phyloP scores from a whole-genome alignment of 2,888 invertebrate genomes.

The Phortica magna region DNA sequence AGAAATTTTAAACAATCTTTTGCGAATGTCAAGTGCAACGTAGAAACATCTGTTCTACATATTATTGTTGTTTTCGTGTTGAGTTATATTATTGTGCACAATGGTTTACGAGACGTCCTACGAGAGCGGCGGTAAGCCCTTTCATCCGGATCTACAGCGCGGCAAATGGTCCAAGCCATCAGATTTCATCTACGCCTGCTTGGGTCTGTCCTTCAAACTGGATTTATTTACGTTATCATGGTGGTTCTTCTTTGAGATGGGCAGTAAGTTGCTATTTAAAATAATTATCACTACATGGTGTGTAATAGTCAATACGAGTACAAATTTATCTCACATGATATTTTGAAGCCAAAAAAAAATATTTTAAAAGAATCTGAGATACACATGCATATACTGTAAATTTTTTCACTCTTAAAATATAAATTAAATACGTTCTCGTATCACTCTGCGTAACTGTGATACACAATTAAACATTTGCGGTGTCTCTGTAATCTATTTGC shows the following conservation, averaged over 20 bases:
- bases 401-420: too few relatives aligned
- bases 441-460: too few relatives aligned
- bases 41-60: too few relatives aligned
- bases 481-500: too few relatives aligned
- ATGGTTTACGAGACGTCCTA: conserved; percentile 75
- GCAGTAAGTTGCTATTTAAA: conserved; percentile 64
- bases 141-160: conserved; percentile 74
- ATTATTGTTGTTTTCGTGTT: neutral
- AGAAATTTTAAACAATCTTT: neutral
- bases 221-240: conserved; percentile 86
- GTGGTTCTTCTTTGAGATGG: conserved; percentile 61
- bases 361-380: too few relatives aligned
- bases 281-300: neutral
- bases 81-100: neutral
- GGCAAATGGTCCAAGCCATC: conserved; percentile 86
- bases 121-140: conserved; percentile 71
- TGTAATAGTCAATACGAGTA: neutral
- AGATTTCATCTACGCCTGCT: conserved; percentile 88
- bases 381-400: too few relatives aligned
- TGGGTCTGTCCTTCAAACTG: conserved; percentile 89
- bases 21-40: neutral
- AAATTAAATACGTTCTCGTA: too few relatives aligned
- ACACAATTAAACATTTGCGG: too few relatives aligned
- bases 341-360: too few relatives aligned
- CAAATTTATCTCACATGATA: too few relatives aligned